A percentile compares a stretch with the other conserved stretches of the same genome.
These are phyloP conservation scores for Ornithoptera alexandrae DNA, from an alignment of 2,888 invertebrate genomes.

Conservation along the genomic window DNA sequence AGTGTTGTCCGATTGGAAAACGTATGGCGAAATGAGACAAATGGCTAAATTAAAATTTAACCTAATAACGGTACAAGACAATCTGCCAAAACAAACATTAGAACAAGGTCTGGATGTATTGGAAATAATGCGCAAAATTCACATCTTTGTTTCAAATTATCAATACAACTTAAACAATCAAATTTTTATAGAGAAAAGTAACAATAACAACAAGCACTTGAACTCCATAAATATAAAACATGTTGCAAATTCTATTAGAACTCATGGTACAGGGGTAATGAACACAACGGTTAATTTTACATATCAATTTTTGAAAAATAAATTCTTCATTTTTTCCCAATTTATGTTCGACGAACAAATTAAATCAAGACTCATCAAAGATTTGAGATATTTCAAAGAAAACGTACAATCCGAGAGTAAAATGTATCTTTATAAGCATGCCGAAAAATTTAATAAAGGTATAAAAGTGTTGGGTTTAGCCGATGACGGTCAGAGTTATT, in stretches of 20 bases:
- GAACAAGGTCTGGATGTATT: constrained; percentile 98
- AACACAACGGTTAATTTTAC: constrained; percentile 96
- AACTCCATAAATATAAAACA: constrained; percentile 97
- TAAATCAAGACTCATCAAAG: constrained; percentile 94
- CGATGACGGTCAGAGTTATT: constrained; percentile 90
- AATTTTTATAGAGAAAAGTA: constrained; percentile 95
- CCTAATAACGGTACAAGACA: constrained; percentile 91
- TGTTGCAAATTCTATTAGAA: constrained; percentile 97
- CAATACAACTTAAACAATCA: constrained; percentile 98
- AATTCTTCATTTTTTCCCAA: constrained; percentile 96
- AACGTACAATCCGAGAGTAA: constrained; percentile 82
- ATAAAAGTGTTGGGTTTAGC: constrained; percentile 92
- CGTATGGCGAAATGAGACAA: constrained; percentile 97
- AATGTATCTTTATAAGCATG: constrained; percentile 92
- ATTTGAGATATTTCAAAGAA: constrained; percentile 90
- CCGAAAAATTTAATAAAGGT: constrained; percentile 95
- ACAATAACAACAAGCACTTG: constrained; percentile 95
- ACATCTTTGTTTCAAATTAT: constrained; percentile 95
- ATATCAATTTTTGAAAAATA: constrained; percentile 95
- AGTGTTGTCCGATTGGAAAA: constrained; percentile 98
- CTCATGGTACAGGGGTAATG: constrained; percentile 98
- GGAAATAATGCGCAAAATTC: constrained; percentile 98
- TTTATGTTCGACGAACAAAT: constrained; percentile 99
- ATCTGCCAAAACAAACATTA: constrained; percentile 96
- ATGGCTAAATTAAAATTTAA: constrained; percentile 92